Percentiles rank a stretch among this genome's conserved stretches.
Evolutionary conservation across 2,113 vertebrate species (phyloP).

Genomic region (Dicrurus megarhynchus): DNA sequence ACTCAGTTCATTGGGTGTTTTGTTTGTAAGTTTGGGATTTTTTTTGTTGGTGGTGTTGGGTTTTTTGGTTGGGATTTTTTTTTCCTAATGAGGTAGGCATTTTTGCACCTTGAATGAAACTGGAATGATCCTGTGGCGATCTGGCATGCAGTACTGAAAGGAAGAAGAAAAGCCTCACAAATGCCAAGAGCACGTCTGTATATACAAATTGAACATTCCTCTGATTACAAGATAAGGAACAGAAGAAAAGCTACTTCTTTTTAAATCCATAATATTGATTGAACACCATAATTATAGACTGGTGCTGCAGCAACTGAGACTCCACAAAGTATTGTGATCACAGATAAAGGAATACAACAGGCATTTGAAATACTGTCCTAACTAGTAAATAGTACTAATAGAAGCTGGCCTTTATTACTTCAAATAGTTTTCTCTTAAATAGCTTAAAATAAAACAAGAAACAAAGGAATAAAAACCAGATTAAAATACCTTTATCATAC

Average conservation of each 20-base stretch:
- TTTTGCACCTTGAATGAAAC: neutral
- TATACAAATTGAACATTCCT: neutral
- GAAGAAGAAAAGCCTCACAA: neutral
- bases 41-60: neutral
- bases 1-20: neutral
- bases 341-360: slow-evolving; percentile 5
- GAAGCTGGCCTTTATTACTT: neutral
- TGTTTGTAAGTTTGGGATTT: neutral
- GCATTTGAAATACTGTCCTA: slow-evolving; percentile 1
- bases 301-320: neutral
- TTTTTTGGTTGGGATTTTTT: neutral
- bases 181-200: neutral
- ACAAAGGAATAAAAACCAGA: neutral
- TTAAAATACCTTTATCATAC: neutral
- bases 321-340: neutral
- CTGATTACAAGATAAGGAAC: neutral
- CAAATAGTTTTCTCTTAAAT: neutral
- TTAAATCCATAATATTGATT: slow-evolving; percentile 14
- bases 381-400: neutral
- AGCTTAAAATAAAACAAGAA: slow-evolving; percentile 19
- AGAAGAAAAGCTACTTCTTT: neutral
- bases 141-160: neutral
- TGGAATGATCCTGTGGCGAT: neutral
- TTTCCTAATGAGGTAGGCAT: neutral
- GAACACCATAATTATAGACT: neutral